These are phyloP conservation scores for Creontiades dilutus DNA, from an alignment of 2,888 invertebrate species.

Conservation along the genomic window DNA sequence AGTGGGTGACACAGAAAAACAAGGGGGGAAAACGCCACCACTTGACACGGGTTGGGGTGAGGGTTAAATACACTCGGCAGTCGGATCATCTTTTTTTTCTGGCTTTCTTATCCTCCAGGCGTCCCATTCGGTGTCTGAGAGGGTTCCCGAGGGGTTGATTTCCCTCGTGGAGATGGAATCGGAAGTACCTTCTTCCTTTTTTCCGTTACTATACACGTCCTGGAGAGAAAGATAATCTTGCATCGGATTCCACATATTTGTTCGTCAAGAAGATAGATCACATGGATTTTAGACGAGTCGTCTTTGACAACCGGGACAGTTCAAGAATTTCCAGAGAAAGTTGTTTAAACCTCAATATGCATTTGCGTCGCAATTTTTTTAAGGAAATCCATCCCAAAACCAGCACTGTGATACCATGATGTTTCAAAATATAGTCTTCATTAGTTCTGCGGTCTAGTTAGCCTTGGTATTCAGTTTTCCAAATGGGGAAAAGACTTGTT, in stretches of 20 bases:
- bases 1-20: slow-evolving; percentile 59
- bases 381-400: too few species aligned
- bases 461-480: too few species aligned
- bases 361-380: too few species aligned
- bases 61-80: slow-evolving; percentile 56
- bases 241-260: background rate
- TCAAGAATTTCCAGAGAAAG: too few species aligned
- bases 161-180: slow-evolving; percentile 9
- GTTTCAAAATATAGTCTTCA: too few species aligned
- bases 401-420: too few species aligned
- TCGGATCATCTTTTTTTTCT: slow-evolving; percentile 57
- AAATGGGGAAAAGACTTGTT: too few species aligned
- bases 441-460: too few species aligned
- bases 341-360: too few species aligned
- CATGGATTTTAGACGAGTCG: background rate
- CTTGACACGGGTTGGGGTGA: slow-evolving; percentile 48
- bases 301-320: too few species aligned
- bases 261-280: slow-evolving; percentile 10
- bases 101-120: slow-evolving; percentile 36
- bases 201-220: background rate
- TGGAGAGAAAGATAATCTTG: background rate
- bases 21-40: slow-evolving; percentile 50
- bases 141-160: slow-evolving; percentile 16
- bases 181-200: background rate
- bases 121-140: slow-evolving; percentile 43